phyloP scores from a whole-genome alignment of 2,888 invertebrate genomes.

The Electrophaes corylata region DNA sequence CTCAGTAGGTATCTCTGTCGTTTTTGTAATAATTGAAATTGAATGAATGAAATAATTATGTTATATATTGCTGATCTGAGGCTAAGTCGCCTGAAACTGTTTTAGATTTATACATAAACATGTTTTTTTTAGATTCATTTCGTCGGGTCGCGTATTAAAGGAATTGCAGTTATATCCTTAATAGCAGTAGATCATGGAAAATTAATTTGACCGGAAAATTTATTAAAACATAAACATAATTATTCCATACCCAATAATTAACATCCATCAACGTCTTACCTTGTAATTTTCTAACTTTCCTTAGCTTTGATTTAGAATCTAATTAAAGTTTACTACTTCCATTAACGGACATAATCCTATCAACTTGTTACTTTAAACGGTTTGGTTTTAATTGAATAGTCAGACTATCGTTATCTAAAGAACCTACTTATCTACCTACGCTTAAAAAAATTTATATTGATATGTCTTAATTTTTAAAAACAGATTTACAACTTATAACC shows the following conservation, averaged over 20 bases:
- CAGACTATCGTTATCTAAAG: neutral
- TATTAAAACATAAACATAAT: neutral
- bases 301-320: slow-evolving; percentile 14
- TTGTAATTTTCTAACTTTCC: slow-evolving; percentile 18
- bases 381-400: slow-evolving; percentile 32
- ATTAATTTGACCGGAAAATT: neutral
- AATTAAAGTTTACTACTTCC: slow-evolving; percentile 34
- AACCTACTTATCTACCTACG: neutral
- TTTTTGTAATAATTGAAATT: neutral
- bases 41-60: neutral
- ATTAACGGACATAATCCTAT: slow-evolving; percentile 37
- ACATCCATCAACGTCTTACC: neutral
- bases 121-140: too few relatives aligned
- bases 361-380: slow-evolving; percentile 34
- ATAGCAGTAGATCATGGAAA: too few relatives aligned
- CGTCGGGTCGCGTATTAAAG: neutral
- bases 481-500: too few relatives aligned
- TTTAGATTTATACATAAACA: too few relatives aligned
- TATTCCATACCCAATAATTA: neutral
- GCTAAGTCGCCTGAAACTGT: too few relatives aligned
- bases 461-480: too few relatives aligned
- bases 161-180: too few relatives aligned
- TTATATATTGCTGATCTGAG: too few relatives aligned
- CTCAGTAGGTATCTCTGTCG: neutral
- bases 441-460: too few relatives aligned